Conservation (phyloP, 2,113 vertebrate genomes). For the Callipepla squamata region DNA sequence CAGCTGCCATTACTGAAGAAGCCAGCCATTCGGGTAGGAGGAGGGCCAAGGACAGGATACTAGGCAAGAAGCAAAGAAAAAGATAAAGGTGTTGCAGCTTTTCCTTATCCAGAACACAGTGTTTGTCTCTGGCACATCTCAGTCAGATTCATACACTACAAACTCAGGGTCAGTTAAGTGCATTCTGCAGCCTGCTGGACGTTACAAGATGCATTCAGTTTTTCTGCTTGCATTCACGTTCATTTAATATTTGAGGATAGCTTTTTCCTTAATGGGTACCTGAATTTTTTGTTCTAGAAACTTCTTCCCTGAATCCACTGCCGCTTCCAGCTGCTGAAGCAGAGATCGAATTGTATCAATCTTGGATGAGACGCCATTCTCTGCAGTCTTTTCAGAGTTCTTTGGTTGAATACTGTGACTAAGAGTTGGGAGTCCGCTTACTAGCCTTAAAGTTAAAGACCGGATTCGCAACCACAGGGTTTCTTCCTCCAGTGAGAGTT, state of each 20-base stretch:
- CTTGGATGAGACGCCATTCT: conserved; percentile 90
- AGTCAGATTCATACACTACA: conserved; percentile 36
- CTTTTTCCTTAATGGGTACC: conserved; percentile 67
- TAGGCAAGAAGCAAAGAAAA: conserved; percentile 66
- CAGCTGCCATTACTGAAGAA: conserved; percentile 91
- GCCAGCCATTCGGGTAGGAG: conserved; percentile 87
- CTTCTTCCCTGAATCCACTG: conserved; percentile 83
- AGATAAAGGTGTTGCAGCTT: conserved; percentile 53
- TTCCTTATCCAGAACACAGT: background rate
- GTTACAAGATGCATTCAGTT: conserved; percentile 17
- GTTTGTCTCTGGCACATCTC: conserved; percentile 29
- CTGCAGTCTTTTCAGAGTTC: conserved; percentile 86
- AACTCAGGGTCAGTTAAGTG: conserved; percentile 38
- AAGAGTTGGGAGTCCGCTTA: conserved; percentile 82
- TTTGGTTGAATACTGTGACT: conserved; percentile 81
- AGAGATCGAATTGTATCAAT: conserved; percentile 80
- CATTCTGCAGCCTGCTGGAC: conserved; percentile 31
- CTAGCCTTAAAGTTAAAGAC: conserved; percentile 89
- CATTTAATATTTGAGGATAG: background rate
- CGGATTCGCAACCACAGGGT: conserved; percentile 90
- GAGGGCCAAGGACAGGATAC: conserved; percentile 94
- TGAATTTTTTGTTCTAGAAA: conserved; percentile 84
- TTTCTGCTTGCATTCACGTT: background rate
- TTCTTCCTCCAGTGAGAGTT: conserved; percentile 91
- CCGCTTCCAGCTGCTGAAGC: conserved; percentile 85